phyloP scores from a whole-genome alignment of 2,888 invertebrate genomes.

The Geotrupes spiniger region DNA sequence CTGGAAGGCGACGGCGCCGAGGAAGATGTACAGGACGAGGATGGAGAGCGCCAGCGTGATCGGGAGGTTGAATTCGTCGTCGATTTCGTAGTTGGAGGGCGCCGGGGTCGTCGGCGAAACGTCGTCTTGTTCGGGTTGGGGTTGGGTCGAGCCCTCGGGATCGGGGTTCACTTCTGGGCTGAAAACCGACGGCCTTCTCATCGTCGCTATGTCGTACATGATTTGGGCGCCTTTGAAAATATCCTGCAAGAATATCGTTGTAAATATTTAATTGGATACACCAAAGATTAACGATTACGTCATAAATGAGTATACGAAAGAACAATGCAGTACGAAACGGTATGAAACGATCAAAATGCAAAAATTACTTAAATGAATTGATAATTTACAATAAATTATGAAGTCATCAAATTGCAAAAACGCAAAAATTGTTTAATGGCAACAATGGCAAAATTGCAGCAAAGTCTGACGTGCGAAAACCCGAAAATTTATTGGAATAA shows the following conservation, averaged over 20 bases:
- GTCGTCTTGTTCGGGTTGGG: constrained; percentile 32
- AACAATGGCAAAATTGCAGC: too few relatives aligned
- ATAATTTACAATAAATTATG: too few relatives aligned
- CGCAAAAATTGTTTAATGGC: too few relatives aligned
- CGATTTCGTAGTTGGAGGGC: constrained; percentile 74
- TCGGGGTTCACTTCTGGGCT: constrained; percentile 37
- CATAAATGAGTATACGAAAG: too few relatives aligned
- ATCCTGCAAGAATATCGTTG: constrained; percentile 59
- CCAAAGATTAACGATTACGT: too few relatives aligned
- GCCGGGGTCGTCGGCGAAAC: constrained; percentile 76
- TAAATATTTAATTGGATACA: too few relatives aligned
- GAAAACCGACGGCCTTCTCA: constrained; percentile 69
- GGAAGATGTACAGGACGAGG: constrained; percentile 79
- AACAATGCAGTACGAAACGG: too few relatives aligned
- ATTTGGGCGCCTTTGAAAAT: constrained; percentile 81
- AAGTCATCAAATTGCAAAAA: too few relatives aligned
- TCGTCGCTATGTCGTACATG: constrained; percentile 75
- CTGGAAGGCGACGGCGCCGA: constrained; percentile 79
- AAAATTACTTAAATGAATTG: too few relatives aligned
- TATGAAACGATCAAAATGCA: too few relatives aligned
- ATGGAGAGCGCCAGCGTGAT: constrained; percentile 84
- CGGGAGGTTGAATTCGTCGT: constrained; percentile 93
- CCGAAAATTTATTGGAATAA: too few relatives aligned
- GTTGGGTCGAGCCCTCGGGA: constrained; percentile 33
- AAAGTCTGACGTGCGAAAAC: too few relatives aligned